phyloP scores from a whole-genome alignment of 2,113 vertebrate species.

The Plecotus auritus region DNA sequence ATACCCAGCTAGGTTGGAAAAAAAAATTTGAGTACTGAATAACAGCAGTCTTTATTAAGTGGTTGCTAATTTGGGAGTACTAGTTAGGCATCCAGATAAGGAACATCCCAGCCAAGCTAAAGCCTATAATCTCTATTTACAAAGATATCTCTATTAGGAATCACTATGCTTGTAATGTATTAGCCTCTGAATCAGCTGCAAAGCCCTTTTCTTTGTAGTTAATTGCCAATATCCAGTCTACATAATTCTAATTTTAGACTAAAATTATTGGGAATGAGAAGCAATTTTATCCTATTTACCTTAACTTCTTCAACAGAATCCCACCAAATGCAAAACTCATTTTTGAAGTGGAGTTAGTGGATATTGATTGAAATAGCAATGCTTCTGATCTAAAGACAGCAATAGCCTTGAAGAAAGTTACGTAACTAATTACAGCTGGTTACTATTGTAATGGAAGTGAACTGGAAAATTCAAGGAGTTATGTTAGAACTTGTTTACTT shows the following conservation, averaged over 20 bases:
- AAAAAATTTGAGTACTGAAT: not conserved
- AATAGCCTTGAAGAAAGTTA: conserved; percentile 48
- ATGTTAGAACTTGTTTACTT: conserved; percentile 45
- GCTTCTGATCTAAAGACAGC: not conserved
- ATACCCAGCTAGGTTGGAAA: not conserved
- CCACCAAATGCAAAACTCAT: conserved; percentile 96
- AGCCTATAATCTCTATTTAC: not conserved
- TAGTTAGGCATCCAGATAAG: not conserved
- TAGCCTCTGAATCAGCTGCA: not conserved
- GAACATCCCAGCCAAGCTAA: not conserved
- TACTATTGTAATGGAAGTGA: conserved; percentile 42
- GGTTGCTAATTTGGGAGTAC: not conserved
- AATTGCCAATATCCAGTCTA: not conserved
- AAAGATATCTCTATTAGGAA: not conserved
- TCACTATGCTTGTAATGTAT: not conserved
- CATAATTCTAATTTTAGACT: not conserved
- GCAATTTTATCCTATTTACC: conserved; percentile 71
- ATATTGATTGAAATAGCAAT: conserved; percentile 86
- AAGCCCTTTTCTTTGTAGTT: not conserved
- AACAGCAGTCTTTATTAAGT: not conserved
- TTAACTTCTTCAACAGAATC: conserved; percentile 89
- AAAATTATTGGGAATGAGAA: not conserved
- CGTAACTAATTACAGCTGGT: conserved; percentile 27
- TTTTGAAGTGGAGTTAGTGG: conserved; percentile 95
- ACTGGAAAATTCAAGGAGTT: conserved; percentile 50